A percentile compares a stretch with the other conserved stretches of the same genome.
Conservation (phyloP, 2,797 vertebrate genomes). For the Danio choprae region DNA sequence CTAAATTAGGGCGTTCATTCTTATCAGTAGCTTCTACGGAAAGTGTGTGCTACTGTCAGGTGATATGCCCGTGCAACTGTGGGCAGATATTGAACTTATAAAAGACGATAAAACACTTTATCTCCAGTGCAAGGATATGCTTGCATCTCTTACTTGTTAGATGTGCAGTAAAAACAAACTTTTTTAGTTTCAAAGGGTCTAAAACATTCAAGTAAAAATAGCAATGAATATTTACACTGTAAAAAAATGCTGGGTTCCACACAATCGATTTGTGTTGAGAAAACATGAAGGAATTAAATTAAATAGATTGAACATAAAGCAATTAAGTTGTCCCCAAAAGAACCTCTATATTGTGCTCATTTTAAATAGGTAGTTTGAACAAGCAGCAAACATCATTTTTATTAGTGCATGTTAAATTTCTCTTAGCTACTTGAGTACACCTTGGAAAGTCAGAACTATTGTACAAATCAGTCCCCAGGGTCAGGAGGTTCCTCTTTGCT, state of each 20-base stretch:
- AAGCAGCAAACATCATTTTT: too few species aligned
- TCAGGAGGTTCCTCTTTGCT: constrained; percentile 29
- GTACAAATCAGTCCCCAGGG: not conserved
- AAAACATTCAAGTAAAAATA: not conserved
- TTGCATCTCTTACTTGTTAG: not conserved
- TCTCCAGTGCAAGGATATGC: not conserved
- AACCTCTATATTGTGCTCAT: not conserved
- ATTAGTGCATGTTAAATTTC: not conserved
- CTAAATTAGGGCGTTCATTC: not conserved
- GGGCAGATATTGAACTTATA: constrained; percentile 4
- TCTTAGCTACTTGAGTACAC: not conserved
- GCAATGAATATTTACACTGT: too few species aligned
- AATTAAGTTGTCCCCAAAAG: too few species aligned
- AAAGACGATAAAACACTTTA: constrained; percentile 4
- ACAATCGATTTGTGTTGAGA: too few species aligned
- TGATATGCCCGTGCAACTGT: not conserved
- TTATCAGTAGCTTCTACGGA: constrained; percentile 1
- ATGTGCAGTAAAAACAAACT: constrained; percentile 6
- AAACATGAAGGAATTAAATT: too few species aligned
- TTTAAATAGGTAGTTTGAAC: not conserved
- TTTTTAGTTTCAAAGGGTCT: not conserved
- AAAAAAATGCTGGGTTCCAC: too few species aligned
- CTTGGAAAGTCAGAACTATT: constrained; percentile 7
- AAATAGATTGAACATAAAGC: too few species aligned
- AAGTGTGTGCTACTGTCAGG: constrained; percentile 1